Evolutionary conservation across 1,140 invertebrate species (phyloP), one percentile per base, ranked within the genome.

Genomic region (Pogonus chalceus): DNA sequence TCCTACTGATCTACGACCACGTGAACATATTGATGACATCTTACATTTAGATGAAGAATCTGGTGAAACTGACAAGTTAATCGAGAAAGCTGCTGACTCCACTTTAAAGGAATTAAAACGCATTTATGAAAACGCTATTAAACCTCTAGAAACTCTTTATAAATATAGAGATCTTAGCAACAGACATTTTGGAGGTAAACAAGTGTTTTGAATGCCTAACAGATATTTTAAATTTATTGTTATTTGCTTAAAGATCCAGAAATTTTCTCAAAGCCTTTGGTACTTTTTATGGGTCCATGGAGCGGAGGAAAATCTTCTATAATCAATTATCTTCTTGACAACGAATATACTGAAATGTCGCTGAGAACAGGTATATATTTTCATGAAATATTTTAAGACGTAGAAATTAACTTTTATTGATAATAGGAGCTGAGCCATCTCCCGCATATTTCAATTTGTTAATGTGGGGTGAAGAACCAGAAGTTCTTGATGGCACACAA

Each of bases 201-300:
- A 20, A 22, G 18, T n/a, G n/a, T 43, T 22, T 20, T 53, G 31
- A 2, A 12, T 43, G 23, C 43, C 7, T 39, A 56, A 51, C 20
- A 24, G 1, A 23, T 1, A 24, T 16, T 47, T 54, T 37, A 1
- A 35, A 31, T 43, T 12, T 26, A 21, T 23, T 43, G 16, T 43
- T n/a, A 21, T 55, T 16, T 49, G 57, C 62, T 66, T 64, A 49
- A 58, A 83, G 92, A 96, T 76, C 86, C 90, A 4, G 92, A 96
- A 78, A 93, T 96, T 67, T 93, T 94, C 71, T 92, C 90, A 0
- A 96, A 95, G 68, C 92, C 93, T 7, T 72, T 96, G 64, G 79
- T 96, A 39, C 72, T 96, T 0, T 92, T 96, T 63, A 88, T 96
- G 85, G 92, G 93, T 31, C 92, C 92, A 20, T 96, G 92, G 90